Evolutionary conservation across 2,797 vertebrate species (phyloP), one percentile per base, ranked within the genome.

Genomic region (Acanthurus lineatus): DNA sequence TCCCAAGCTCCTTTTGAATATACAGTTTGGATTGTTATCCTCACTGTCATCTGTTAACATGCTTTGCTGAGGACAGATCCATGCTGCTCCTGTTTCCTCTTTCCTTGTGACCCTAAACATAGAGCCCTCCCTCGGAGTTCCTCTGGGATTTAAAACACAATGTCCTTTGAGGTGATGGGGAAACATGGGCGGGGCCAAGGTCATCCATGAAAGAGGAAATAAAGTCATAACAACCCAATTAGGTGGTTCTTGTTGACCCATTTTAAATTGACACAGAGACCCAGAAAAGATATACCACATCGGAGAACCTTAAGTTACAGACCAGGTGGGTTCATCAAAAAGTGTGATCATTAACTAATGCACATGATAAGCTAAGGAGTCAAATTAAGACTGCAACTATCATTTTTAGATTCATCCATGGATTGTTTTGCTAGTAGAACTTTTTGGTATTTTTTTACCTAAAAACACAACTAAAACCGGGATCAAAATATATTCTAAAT

Each of bases 91-190:
- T 44, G 76, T 77, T 92, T 91, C 86, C 83, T 82, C 73, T 82
- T 76, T 77, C 82, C 75, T 77, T 76, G 49, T 75, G 80, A 77
- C 77, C 32, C 88, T 89, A 90, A 90, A 90, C 76, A 93, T 90
- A 92, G 86, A 86, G 60, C 42, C 56, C 16, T n/a, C n/a, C n/a
- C n/a, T 73, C 72, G 74, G 40, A 62, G 80, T 82, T 90, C 91
- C 87, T 75, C 77, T 68, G 88, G 87, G 90, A 89, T 9, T 79
- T 83, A 22, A 84, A 87, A 88, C 73, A 92, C 91, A 93, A 90
- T 92, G 91, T 89, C 61, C 51, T 85, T 49, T 73, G 67, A 83
- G 81, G 44, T 70, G 69, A 81, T 73, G 57, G 52, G 86, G 66
- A 81, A 78, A 67, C 35, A 45, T 20, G 72, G 74, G 49, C 66